Evolutionary conservation across 2,797 vertebrate species (phyloP), one percentile per base, ranked within the genome.

Genomic region (Scarus forsteni): DNA sequence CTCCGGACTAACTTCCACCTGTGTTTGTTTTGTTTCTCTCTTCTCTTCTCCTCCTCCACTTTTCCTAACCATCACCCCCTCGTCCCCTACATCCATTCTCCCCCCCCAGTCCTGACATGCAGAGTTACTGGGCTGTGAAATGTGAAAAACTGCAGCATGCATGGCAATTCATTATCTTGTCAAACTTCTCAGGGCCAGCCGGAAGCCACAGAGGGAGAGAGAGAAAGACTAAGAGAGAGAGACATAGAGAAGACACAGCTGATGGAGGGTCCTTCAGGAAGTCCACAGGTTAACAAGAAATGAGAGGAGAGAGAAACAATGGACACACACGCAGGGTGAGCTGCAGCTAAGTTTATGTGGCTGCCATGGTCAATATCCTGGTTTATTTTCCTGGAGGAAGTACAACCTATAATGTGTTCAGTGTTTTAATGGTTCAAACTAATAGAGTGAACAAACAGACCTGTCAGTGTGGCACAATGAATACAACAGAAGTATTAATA

Each of bases 111-210:
- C 59, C 58, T 53, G 39, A 70, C 66, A 80, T 50, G 61, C 82
- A 88, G 89, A 91, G 83, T 90, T 91, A 93, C 86, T 90, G 86
- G 90, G 87, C 89, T 89, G 90, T 93, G 89, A 94, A 93, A 94
- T 92, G 89, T 87, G 85, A 90, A 92, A 93, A 89, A 92, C 88
- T 90, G 90, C 88, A 90, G 86, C 88, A 87, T 89, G 90, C 89
- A 88, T 88, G 71, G 90, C 80, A 85, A 92, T 94, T 92, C 88
- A 92, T 93, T 93, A 93, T 92, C 92, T 91, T 94, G 92, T 93
- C 92, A 92, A 92, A 93, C 84, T 88, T 90, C 88, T 83, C 75
- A 77, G 68, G 84, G 91, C 82, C 80, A 69, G 86, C 73, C 79
- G 86, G 60, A 16, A 75, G 66, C 85, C 71, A 72, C 1, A 4